Conservation (phyloP, 2,797 vertebrate species). For the Oreochromis grahami region DNA sequence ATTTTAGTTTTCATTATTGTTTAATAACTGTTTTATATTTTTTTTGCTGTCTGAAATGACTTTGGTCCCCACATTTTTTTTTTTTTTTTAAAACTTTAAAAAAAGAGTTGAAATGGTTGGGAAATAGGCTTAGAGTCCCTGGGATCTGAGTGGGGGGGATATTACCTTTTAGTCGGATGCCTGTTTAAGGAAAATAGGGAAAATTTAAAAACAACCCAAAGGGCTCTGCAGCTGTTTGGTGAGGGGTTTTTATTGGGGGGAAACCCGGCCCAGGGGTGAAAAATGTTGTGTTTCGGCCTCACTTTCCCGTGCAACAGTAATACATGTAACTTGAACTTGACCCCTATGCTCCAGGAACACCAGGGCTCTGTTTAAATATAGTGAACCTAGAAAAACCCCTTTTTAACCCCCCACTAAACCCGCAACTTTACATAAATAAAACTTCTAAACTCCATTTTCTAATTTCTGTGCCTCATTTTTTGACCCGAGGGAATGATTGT, state of each 20-base stretch:
- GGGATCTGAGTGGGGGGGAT: background rate
- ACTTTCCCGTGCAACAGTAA: background rate
- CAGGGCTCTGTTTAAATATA: too few species aligned
- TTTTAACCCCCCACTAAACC: too few species aligned
- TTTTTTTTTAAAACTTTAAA: too few species aligned
- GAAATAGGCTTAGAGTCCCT: fast-evolving
- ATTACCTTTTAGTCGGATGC: background rate
- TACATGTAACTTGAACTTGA: background rate
- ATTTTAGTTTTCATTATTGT: background rate
- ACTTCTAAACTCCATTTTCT: background rate
- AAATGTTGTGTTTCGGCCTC: background rate
- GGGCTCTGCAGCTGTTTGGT: background rate
- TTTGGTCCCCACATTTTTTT: too few species aligned
- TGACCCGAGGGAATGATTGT: background rate
- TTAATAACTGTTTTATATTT: background rate
- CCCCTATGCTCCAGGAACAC: background rate
- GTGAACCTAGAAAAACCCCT: background rate
- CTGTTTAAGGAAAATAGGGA: background rate
- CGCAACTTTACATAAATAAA: background rate
- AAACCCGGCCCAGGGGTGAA: too few species aligned
- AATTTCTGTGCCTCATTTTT: background rate
- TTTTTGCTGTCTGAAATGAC: background rate
- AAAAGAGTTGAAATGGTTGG: background rate
- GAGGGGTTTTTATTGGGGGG: too few species aligned
- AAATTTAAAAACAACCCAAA: background rate